Percentiles rank a stretch among this genome's conserved stretches.
phyloP scores from a whole-genome alignment of 1,140 invertebrate genomes.

The Drosophila tropicalis region DNA sequence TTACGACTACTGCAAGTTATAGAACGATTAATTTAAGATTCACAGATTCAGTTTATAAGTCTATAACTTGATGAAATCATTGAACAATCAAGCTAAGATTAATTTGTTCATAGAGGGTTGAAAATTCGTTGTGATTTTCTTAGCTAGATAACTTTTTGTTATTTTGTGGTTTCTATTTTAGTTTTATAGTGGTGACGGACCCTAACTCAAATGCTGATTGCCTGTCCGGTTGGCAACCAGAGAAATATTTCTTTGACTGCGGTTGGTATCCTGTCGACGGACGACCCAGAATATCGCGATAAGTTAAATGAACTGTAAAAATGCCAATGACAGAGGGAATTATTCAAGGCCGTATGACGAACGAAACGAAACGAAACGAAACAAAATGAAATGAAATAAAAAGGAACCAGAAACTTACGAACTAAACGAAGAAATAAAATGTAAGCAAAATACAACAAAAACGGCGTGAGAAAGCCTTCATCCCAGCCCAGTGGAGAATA shows the following conservation, averaged over 20 bases:
- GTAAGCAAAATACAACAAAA: background rate
- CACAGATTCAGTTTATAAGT: too few relatives aligned
- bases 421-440: constrained; percentile 18
- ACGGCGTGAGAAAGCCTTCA: constrained; percentile 38
- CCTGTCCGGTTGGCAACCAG: constrained; percentile 42
- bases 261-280: constrained; percentile 11
- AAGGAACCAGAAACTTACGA: background rate
- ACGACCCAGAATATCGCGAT: constrained; percentile 26
- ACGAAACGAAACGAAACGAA: constrained; percentile 11
- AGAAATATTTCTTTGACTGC: constrained; percentile 7
- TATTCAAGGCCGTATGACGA: constrained; percentile 62
- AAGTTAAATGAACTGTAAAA: constrained; percentile 77
- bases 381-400: background rate
- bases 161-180: constrained; percentile 14
- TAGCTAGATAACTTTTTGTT: background rate
- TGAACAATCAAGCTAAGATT: too few relatives aligned
- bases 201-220: constrained; percentile 21
- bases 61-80: too few relatives aligned
- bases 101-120: background rate
- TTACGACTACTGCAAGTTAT: too few relatives aligned
- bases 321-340: constrained; percentile 67
- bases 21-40: too few relatives aligned
- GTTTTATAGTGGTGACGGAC: background rate
- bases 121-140: constrained; percentile 38
- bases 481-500: background rate